Percentiles rank a stretch among this genome's conserved stretches.
phyloP scores from a whole-genome alignment of 1,140 invertebrate species.

The Procambarus clarkii region DNA sequence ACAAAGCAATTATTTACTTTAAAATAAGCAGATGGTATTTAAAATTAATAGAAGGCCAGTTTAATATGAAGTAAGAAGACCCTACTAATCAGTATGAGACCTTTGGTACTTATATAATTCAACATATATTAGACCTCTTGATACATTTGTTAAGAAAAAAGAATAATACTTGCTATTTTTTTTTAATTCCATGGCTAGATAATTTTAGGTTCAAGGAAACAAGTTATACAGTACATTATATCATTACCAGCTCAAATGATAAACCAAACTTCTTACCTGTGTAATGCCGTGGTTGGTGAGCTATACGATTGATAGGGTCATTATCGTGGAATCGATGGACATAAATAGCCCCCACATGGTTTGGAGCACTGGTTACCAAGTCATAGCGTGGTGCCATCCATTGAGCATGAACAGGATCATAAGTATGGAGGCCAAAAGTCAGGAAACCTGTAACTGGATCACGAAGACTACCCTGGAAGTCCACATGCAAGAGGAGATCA shows the following conservation, averaged over 20 bases:
- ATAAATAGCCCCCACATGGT: conserved; percentile 90
- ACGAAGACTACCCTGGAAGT: conserved; percentile 93
- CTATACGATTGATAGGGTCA: conserved; percentile 86
- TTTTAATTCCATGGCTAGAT: no score
- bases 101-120: no score
- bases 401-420: conserved; percentile 93
- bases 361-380: conserved; percentile 86
- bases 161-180: no score
- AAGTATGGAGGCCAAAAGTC: conserved; percentile 88
- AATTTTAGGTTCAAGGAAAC: no score
- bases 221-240: no score
- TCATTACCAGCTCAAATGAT: background rate
- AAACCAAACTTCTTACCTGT: conserved; percentile 60
- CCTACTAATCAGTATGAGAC: no score
- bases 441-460: conserved; percentile 91
- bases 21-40: no score
- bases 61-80: no score
- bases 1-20: no score
- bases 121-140: no score
- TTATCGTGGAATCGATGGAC: conserved; percentile 94
- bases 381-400: conserved; percentile 97
- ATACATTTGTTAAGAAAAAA: no score
- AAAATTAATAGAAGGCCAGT: no score
- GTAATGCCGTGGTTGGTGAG: conserved; percentile 49
- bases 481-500: conserved; percentile 91